Conservation (phyloP, 2,113 vertebrate genomes). For the Colinus virginianus region DNA sequence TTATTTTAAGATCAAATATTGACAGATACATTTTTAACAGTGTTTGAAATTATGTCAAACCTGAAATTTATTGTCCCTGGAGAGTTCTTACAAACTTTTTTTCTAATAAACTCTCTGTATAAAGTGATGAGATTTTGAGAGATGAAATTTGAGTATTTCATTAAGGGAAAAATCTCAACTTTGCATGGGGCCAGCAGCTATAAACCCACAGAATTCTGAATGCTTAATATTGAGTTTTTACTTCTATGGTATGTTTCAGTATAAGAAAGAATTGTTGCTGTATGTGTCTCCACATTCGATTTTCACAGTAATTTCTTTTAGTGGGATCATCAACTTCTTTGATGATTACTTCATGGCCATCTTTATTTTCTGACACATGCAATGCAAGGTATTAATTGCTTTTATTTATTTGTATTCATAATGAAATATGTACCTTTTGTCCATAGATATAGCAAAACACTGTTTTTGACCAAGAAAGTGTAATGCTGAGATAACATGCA, state of each 20-base stretch:
- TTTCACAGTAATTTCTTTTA: neutral
- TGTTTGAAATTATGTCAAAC: slow-evolving; percentile 21
- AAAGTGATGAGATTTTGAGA: neutral
- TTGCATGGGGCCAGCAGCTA: neutral
- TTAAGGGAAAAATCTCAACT: neutral
- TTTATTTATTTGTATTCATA: neutral
- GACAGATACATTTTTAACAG: neutral
- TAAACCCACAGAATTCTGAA: neutral
- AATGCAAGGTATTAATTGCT: neutral
- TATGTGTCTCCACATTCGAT: neutral
- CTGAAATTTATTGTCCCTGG: neutral
- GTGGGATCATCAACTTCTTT: neutral
- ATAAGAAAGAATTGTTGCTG: neutral
- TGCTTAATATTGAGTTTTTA: neutral
- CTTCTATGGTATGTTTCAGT: neutral
- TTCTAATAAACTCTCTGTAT: neutral
- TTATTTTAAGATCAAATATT: slow-evolving; percentile 46
- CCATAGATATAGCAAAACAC: neutral
- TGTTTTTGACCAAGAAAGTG: neutral
- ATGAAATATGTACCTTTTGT: neutral
- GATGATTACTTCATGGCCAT: neutral
- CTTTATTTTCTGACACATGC: neutral
- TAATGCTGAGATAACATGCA: neutral
- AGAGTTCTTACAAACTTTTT: slow-evolving; percentile 6
- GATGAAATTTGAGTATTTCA: slow-evolving; percentile 1